Evolutionary conservation across 2,113 vertebrate species (phyloP), one percentile per base, ranked within the genome.

Genomic region (Kryptolebias marmoratus): DNA sequence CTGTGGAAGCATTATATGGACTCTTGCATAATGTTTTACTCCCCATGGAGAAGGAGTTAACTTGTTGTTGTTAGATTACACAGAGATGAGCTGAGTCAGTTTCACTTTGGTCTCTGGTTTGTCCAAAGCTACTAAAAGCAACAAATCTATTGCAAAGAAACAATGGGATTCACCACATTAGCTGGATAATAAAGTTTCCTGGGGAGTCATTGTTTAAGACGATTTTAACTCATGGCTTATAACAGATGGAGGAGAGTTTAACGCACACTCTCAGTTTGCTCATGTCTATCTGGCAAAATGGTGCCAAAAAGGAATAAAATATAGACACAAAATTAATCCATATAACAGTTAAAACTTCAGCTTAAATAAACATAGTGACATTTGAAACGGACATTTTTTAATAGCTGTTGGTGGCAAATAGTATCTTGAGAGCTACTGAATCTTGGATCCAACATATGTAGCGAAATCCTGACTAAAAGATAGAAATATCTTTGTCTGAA

Each of bases 161-260:
- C 52, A 69, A 31, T 36, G 47, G 55, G 42, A 70, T 64, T 71
- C 64, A 68, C 75, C 71, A 75, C 68, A 71, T 68, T 81, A 62
- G 80, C 79, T 81, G 67, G 45, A 22, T 57, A 16, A 64, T 74
- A 71, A 73, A 76, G 77, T 71, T 56, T 65, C 59, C 28, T 60
- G 63, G 61, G 64, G 67, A 72, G 18, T 75, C 76, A 54, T 50
- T 53, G 42, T 57, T 71, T 61, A 13, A 44, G 66, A 71, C 36
- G n/a, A 27, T 62, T 78, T 79, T 82, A 83, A 62, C 56, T 64
- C 39, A 28, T 15, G 69, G 66, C 56, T 79, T 56, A 62, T 73
- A 80, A 80, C 78, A 64, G 55, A 27, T 50, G 4, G 36, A 62
- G 71, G 27, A 36, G 28, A 5, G 1, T 22, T 56, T 50, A 64